Evolutionary conservation across 2,888 invertebrate species (phyloP), one percentile per base, ranked within the genome.

Genomic region (Cosmopolites sordidus): DNA sequence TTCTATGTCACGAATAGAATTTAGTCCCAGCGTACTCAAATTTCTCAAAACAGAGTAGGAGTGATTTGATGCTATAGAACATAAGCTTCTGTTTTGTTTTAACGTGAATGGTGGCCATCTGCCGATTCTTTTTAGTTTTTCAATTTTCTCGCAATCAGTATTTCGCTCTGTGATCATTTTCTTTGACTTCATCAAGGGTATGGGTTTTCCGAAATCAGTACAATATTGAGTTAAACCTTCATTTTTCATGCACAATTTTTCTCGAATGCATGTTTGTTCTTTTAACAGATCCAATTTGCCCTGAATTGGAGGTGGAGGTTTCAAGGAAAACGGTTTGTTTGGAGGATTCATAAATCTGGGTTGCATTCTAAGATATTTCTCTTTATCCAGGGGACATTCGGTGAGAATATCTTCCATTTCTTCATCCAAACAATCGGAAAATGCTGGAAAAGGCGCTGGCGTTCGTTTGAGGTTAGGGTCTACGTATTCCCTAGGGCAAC

Each of bases 401-500:
- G 60, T 60, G 6, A 63, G 42, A 4, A 52, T 56, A 11, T 59
- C 58, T 5, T 59, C 54, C 15, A 58, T 43, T 38, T 64, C 63
- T 41, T 64, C 60, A 14, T 65, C 60, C 33, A 66, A 50, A 33
- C 63, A 64, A 15, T 64, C 64, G n/a, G 63, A 59, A 49, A 64
- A 64, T 1, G 64, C 55, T 4, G 59, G 60, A 45, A 60, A 63
- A 1, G 64, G 64, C 5, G 62, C 56, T 2, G 48, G 29, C 42
- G 27, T 44, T 30, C 48, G 41, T 33, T 12, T 16, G 2, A n/a
- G 5, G 8, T 12, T 27, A 3, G 6, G 6, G 11, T 37, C 39
- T 2, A 12, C n/a, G 5, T 1, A 29, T 2, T 40, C 37, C 40
- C 38, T 47, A n/a, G 41, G 17, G 29, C 54, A 54, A 15, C 15